Percentiles rank a stretch among this genome's conserved stretches.
Conservation (phyloP, 2,113 vertebrate genomes). For the Pelmatolapia mariae region DNA sequence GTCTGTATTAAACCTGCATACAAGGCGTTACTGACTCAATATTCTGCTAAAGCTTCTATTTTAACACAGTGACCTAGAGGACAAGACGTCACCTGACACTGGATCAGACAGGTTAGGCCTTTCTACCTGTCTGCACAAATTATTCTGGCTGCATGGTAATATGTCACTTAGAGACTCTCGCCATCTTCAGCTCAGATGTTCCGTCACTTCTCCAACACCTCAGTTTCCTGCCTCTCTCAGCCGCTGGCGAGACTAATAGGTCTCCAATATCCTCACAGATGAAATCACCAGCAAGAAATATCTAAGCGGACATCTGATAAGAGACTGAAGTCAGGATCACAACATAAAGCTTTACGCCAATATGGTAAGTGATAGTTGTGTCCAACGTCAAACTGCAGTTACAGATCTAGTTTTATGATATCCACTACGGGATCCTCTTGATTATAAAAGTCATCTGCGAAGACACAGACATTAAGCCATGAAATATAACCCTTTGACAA, state of each 20-base stretch:
- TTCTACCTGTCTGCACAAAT: constrained; percentile 38
- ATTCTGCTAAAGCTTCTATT: constrained; percentile 11
- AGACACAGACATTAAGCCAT: constrained; percentile 10
- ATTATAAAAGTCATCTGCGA: background rate
- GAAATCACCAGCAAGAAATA: constrained; percentile 64
- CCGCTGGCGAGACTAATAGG: constrained; percentile 1
- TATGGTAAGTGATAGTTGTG: constrained; percentile 30
- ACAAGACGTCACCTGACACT: constrained; percentile 23
- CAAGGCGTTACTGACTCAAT: background rate
- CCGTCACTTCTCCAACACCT: constrained; percentile 32
- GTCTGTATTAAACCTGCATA: background rate
- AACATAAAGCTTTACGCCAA: constrained; percentile 42
- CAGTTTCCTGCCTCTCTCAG: constrained; percentile 18
- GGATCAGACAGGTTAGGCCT: background rate
- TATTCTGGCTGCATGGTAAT: constrained; percentile 25
- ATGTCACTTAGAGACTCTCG: background rate
- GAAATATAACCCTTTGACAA: constrained; percentile 13
- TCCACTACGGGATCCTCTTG: background rate
- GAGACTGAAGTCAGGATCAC: constrained; percentile 1
- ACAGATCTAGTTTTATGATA: constrained; percentile 27
- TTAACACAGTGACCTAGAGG: background rate
- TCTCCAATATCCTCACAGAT: constrained; percentile 48
- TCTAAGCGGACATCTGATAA: constrained; percentile 29
- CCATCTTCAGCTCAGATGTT: constrained; percentile 14
- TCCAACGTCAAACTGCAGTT: constrained; percentile 12